A percentile compares a stretch with the other conserved stretches of the same genome.
Conservation (phyloP, 2,113 vertebrate species). For the Butorides virescens region DNA sequence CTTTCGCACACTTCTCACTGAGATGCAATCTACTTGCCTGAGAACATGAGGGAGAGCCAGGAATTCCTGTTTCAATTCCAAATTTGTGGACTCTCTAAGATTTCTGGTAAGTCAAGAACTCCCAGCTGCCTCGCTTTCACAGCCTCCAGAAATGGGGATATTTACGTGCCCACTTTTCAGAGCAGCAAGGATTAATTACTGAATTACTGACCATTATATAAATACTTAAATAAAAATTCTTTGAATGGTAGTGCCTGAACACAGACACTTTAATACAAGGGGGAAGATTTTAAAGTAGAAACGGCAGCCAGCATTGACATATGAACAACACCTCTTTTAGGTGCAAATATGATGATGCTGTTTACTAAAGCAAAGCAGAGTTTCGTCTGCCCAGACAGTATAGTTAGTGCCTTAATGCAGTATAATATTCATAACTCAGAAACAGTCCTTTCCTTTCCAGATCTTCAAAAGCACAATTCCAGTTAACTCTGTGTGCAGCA, state of each 20-base stretch:
- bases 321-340: not conserved
- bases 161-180: not conserved
- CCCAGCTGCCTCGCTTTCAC: constrained; percentile 15
- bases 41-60: constrained; percentile 40
- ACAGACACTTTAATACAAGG: not conserved
- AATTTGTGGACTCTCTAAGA: constrained; percentile 18
- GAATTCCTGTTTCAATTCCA: constrained; percentile 47
- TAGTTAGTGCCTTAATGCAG: not conserved
- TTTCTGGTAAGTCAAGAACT: constrained; percentile 35
- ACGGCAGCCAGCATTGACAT: not conserved
- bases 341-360: not conserved
- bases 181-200: not conserved
- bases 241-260: not conserved
- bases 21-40: constrained; percentile 29
- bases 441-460: not conserved
- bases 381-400: not conserved
- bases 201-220: not conserved
- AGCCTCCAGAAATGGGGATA: not conserved
- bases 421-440: not conserved
- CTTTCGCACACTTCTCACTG: constrained; percentile 19
- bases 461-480: not conserved
- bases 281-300: not conserved
- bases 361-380: not conserved
- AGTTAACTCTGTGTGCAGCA: not conserved
- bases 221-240: not conserved